Conservation (phyloP, 2,888 invertebrate species). For the Diploptera punctata region DNA sequence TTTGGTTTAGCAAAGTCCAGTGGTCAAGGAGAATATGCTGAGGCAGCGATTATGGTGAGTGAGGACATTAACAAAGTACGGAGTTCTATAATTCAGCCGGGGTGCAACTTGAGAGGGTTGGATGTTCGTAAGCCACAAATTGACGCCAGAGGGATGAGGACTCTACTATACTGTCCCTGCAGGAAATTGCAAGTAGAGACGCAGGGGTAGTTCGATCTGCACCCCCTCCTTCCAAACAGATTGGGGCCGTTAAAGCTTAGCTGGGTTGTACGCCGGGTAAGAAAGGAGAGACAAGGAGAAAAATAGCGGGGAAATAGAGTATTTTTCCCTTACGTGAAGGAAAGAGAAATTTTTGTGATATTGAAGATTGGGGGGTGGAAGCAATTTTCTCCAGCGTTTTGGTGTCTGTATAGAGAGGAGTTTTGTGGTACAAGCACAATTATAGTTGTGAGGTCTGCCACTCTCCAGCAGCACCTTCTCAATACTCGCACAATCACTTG, state of each 20-base stretch:
- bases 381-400: not conserved
- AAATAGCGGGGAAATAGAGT: not conserved
- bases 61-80: too few relatives aligned
- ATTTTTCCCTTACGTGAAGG: not conserved
- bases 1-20: too few relatives aligned
- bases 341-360: not conserved
- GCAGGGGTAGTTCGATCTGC: not conserved
- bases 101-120: constrained; percentile 7
- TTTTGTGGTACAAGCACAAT: too few relatives aligned
- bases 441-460: too few relatives aligned
- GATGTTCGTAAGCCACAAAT: constrained; percentile 11
- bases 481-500: too few relatives aligned
- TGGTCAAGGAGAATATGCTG: too few relatives aligned
- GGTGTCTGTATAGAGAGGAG: too few relatives aligned
- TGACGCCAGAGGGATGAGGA: constrained; percentile 2
- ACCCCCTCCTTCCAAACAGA: not conserved
- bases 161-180: constrained; percentile 13
- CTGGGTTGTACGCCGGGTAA: not conserved
- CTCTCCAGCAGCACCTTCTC: too few relatives aligned
- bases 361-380: not conserved
- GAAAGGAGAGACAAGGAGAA: not conserved
- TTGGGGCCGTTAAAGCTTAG: constrained; percentile 16
- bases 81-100: not conserved
- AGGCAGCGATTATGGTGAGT: too few relatives aligned
- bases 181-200: constrained; percentile 5